Evolutionary conservation across 2,888 invertebrate genomes (phyloP).

Genomic region (Orthonevra nobilis): DNA sequence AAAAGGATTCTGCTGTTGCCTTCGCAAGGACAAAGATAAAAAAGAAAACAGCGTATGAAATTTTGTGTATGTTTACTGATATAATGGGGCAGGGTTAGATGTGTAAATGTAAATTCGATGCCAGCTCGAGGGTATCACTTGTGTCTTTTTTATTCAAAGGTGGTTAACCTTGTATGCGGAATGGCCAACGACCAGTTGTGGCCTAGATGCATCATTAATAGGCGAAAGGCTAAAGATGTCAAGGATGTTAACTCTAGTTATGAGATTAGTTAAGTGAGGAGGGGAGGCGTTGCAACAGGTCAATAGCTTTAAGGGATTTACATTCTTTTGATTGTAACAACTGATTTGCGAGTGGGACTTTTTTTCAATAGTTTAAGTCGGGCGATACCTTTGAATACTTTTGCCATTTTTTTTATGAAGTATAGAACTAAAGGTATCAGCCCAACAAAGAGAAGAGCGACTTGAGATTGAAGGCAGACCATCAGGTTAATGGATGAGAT

Average conservation of each 20-base stretch:
- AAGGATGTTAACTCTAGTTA: constrained; percentile 12
- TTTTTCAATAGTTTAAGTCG: no score
- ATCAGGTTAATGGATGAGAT: no score
- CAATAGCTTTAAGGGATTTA: background rate
- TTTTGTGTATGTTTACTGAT: constrained; percentile 15
- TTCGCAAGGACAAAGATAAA: constrained; percentile 16
- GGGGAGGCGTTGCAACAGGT: constrained; percentile 6
- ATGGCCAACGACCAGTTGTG: constrained; percentile 22
- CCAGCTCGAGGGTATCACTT: background rate
- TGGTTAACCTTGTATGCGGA: constrained; percentile 2
- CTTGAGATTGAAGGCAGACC: no score
- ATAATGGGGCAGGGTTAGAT: background rate
- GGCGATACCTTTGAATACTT: no score
- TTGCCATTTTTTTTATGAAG: no score
- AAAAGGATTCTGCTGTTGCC: no score
- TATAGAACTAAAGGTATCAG: no score
- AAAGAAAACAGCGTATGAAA: constrained; percentile 4
- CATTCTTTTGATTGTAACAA: no score
- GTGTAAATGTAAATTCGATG: constrained; percentile 22
- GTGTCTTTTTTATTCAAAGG: background rate
- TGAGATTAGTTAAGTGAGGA: background rate
- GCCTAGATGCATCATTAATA: constrained; percentile 32
- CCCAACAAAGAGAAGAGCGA: no score
- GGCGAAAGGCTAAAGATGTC: constrained; percentile 14
- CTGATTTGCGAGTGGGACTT: no score